These are phyloP conservation scores for Leguminivora glycinivorella DNA, from an alignment of 1,140 invertebrate species.

Conservation along the genomic window DNA sequence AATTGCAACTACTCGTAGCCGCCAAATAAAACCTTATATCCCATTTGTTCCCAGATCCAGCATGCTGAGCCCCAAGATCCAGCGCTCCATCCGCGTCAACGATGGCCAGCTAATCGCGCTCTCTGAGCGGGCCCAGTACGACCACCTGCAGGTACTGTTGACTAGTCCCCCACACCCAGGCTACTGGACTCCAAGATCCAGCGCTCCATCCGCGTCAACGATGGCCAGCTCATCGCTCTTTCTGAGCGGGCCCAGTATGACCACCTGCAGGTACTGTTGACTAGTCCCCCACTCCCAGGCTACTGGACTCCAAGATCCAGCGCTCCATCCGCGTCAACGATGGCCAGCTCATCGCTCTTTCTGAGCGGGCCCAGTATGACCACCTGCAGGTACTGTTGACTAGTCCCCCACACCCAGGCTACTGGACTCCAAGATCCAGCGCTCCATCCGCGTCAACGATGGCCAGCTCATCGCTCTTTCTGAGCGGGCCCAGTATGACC, in stretches of 20 bases:
- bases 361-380: constrained; percentile 91
- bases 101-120: constrained; percentile 90
- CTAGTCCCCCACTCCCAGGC: too few species aligned
- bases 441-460: constrained; percentile 89
- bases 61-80: constrained; percentile 91
- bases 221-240: constrained; percentile 89
- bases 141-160: constrained; percentile 81
- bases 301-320: constrained; percentile 86
- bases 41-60: constrained; percentile 38
- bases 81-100: constrained; percentile 89
- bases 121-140: constrained; percentile 90
- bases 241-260: constrained; percentile 91
- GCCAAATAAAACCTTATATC: not conserved
- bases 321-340: constrained; percentile 90
- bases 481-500: constrained; percentile 90
- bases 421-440: constrained; percentile 87
- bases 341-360: constrained; percentile 89
- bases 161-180: too few species aligned
- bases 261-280: constrained; percentile 78
- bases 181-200: constrained; percentile 85
- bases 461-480: constrained; percentile 90
- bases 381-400: constrained; percentile 77
- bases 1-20: not conserved
- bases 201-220: constrained; percentile 89
- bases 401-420: too few species aligned